These are phyloP conservation scores for Microtus montanus DNA, from an alignment of 2,113 vertebrate genomes.

Conservation along the genomic window DNA sequence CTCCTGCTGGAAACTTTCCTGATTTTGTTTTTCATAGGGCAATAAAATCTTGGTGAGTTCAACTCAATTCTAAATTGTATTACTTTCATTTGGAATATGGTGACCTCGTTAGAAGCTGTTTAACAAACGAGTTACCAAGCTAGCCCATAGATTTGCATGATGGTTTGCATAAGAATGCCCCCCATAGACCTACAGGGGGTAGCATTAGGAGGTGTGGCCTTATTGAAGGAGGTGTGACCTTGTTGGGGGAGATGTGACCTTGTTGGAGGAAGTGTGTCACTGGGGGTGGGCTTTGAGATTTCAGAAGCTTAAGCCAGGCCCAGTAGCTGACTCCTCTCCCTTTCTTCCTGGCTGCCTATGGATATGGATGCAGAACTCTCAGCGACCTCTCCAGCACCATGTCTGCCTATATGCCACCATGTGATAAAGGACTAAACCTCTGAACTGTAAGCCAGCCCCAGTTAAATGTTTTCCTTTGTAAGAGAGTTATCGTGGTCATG, in stretches of 20 bases:
- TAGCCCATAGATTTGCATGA: background rate
- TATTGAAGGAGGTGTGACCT: background rate
- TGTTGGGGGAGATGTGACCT: background rate
- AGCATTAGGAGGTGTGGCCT: background rate
- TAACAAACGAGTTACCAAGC: background rate
- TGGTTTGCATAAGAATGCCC: background rate
- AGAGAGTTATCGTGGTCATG: background rate
- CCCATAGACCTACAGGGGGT: background rate
- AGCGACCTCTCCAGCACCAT: background rate
- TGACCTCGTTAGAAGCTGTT: conserved; percentile 1
- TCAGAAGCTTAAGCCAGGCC: background rate
- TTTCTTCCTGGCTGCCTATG: background rate
- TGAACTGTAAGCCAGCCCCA: background rate
- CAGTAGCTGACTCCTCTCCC: background rate
- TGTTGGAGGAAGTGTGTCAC: background rate
- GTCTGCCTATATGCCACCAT: background rate
- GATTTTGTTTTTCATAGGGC: background rate
- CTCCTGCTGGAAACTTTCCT: background rate
- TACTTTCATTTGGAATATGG: background rate
- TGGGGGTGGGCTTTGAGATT: background rate
- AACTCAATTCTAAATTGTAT: background rate
- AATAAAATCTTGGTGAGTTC: background rate
- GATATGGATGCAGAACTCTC: background rate
- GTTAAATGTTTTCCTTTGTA: background rate
- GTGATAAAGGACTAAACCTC: background rate